Evolutionary conservation across 1,140 invertebrate species (phyloP).

Genomic region (Pseudomyrmex cubaensis): DNA sequence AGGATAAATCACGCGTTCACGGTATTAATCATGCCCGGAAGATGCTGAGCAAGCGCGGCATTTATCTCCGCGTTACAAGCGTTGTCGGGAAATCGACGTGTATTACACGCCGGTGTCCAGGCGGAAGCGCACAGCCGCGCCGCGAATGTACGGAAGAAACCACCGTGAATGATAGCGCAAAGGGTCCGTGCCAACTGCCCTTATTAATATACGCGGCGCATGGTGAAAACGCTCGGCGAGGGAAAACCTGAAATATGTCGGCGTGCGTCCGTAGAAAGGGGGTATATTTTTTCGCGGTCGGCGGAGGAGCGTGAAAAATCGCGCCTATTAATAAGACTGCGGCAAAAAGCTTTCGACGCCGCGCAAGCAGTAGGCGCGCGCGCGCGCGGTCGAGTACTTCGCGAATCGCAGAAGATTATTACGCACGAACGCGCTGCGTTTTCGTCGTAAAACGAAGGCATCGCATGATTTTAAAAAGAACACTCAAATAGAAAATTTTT

Average conservation of each 20-base stretch:
- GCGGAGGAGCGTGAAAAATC: constrained; percentile 72
- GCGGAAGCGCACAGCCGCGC: constrained; percentile 12
- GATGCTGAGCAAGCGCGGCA: constrained; percentile 74
- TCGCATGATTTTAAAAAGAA: not conserved
- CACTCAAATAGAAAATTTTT: not conserved
- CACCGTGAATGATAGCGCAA: constrained; percentile 52
- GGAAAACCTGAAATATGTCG: constrained; percentile 64
- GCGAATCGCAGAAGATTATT: not conserved
- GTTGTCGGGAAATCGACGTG: constrained; percentile 62
- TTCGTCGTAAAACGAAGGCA: not conserved
- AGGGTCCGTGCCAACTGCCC: not conserved
- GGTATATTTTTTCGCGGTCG: constrained; percentile 45
- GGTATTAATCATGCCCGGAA: constrained; percentile 61
- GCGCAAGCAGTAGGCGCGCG: not conserved
- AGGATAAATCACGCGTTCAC: not conserved
- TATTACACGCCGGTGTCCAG: constrained; percentile 33
- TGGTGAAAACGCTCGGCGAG: constrained; percentile 58
- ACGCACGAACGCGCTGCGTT: not conserved
- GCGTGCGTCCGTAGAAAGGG: constrained; percentile 30
- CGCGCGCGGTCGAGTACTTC: not conserved
- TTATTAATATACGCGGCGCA: constrained; percentile 72
- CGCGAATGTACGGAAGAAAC: constrained; percentile 31
- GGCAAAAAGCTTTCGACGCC: constrained; percentile 65
- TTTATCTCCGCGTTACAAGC: constrained; percentile 60
- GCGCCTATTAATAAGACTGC: constrained; percentile 72